Evolutionary conservation across 2,888 invertebrate species (phyloP), one percentile per base, ranked within the genome.

Genomic region (Furcula furcula): DNA sequence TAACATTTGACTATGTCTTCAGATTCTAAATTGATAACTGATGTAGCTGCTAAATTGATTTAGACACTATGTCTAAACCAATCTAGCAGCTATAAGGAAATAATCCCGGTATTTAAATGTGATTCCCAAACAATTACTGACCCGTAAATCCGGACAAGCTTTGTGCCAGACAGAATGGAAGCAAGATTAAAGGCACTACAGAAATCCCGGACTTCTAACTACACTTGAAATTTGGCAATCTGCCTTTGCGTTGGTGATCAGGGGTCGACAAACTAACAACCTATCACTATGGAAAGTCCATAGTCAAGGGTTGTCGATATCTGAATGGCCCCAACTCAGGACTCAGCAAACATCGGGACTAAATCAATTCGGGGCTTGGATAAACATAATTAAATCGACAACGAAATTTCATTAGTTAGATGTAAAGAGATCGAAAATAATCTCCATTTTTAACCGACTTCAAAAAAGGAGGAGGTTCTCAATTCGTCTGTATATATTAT

Each of bases 351-450:
- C 55, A 63, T 60, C 36, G 50, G 38, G 42, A 45, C 38, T 50
- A 45, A 63, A 65, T 67, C 65, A 57, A 49, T 56, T 61, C 34
- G 35, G 34, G 38, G 31, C 40, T 46, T 49, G 44, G 34, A 36
- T 48, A 62, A 60, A 62, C 59, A 63, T 46, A 32, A 55, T 59
- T 51, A 42, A 48, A 43, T 38, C 30, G 31, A 42, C 35, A 43
- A 36, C 36, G 41, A 46, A 40, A 40, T 31, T 29, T 38, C 33
- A 43, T 46, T 42, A 27, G 34, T 31, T 39, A 22, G 16, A 23
- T n/a, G 26, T 14, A 45, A 43, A 48, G 48, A 39, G n/a, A n/a
- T n/a, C n/a, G n/a, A n/a, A n/a, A n/a, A n/a, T n/a, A n/a, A n/a
- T n/a, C n/a, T n/a, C n/a, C n/a, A n/a, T n/a, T n/a, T n/a, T n/a